Percentiles rank a stretch among this genome's conserved stretches.
Evolutionary conservation across 2,888 invertebrate species (phyloP).

Genomic region (Heliconius sara): DNA sequence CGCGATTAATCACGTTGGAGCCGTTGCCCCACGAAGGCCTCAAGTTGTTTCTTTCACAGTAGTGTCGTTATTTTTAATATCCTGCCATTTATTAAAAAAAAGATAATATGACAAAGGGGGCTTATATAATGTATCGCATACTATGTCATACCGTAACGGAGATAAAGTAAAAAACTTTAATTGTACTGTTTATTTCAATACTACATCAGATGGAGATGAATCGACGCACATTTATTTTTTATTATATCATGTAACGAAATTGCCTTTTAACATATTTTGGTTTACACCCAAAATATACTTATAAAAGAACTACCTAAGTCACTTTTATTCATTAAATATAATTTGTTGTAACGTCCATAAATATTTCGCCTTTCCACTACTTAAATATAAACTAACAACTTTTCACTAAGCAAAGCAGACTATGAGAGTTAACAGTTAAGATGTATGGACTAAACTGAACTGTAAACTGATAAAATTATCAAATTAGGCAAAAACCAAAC

Average conservation of each 20-base stretch:
- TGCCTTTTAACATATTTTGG: not conserved
- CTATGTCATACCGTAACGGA: not conserved
- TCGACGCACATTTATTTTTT: not conserved
- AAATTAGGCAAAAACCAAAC: not conserved
- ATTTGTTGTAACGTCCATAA: not conserved
- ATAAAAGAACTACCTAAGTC: too few relatives aligned
- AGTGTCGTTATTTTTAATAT: conserved; percentile 54
- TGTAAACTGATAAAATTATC: not conserved
- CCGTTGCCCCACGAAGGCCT: not conserved
- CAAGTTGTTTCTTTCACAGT: conserved; percentile 46
- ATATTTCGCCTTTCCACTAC: not conserved
- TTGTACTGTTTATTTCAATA: not conserved
- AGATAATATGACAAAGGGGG: conserved; percentile 55
- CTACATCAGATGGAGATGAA: not conserved
- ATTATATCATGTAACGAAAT: not conserved
- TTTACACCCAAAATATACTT: too few relatives aligned
- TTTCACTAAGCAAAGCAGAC: too few relatives aligned
- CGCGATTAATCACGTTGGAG: not conserved
- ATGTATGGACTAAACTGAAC: not conserved
- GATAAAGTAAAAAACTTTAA: not conserved
- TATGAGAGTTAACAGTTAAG: too few relatives aligned
- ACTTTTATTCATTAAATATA: too few relatives aligned
- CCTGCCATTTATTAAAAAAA: conserved; percentile 49
- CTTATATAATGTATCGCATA: conserved; percentile 48
- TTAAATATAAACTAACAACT: not conserved